phyloP scores from a whole-genome alignment of 1,140 invertebrate species.

The Drosophila azteca region DNA sequence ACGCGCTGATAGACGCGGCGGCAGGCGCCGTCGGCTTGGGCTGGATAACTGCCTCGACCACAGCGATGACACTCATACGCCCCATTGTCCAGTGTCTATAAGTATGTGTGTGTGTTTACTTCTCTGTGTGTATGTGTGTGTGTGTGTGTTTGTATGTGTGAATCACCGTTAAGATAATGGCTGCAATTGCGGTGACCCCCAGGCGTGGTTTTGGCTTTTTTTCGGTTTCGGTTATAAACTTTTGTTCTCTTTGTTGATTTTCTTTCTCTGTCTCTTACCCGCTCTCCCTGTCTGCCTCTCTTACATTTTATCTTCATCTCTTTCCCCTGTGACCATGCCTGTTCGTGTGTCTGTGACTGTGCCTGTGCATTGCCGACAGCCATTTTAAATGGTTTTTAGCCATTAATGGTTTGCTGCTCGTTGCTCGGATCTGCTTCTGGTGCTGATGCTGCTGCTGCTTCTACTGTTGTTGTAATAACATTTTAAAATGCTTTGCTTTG shows the following conservation, averaged over 20 bases:
- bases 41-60: conserved; percentile 45
- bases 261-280: conserved; percentile 20
- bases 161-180: conserved; percentile 77
- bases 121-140: conserved; percentile 12
- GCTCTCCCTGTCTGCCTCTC: conserved; percentile 11
- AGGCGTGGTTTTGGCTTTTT: conserved; percentile 73
- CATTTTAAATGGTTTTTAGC: conserved; percentile 81
- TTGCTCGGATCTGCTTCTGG: conserved; percentile 10
- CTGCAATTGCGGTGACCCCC: conserved; percentile 81
- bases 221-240: conserved; percentile 79
- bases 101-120: conserved; percentile 15
- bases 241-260: conserved; percentile 67
- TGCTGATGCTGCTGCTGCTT: conserved; percentile 4
- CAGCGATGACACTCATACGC: conserved; percentile 71
- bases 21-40: conserved; percentile 62
- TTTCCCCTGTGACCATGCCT: background rate
- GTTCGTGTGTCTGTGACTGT: background rate
- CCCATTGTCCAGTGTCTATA: conserved; percentile 41
- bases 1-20: conserved; percentile 72
- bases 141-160: conserved; percentile 47
- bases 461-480: conserved; percentile 75
- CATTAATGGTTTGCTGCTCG: conserved; percentile 69
- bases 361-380: conserved; percentile 65
- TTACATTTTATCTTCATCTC: conserved; percentile 17
- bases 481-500: conserved; percentile 76